phyloP scores from a whole-genome alignment of 1,140 invertebrate genomes.

The Drosophila santomea region DNA sequence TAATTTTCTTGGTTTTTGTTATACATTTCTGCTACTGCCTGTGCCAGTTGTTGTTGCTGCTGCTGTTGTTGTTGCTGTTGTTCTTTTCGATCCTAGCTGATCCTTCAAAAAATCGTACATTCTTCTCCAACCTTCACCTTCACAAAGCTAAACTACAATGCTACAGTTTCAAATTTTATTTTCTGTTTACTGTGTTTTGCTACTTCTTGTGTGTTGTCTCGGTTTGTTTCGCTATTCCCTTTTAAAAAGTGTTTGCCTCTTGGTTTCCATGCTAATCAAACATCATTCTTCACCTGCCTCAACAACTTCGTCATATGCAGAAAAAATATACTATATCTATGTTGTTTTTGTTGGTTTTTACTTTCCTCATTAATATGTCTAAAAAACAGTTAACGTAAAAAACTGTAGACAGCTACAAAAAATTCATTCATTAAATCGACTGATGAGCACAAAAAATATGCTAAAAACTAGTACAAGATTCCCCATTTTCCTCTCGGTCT shows the following conservation, averaged over 20 bases:
- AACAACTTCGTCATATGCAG: slow-evolving; percentile 37
- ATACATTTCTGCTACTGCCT: slow-evolving; percentile 52
- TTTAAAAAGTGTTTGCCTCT: slow-evolving; percentile 74
- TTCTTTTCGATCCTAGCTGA: slow-evolving; percentile 16
- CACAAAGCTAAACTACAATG: slow-evolving; percentile 64
- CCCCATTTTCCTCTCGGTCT: slow-evolving; percentile 15
- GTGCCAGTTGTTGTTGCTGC: slow-evolving; percentile 41
- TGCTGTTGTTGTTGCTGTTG: slow-evolving; percentile 22
- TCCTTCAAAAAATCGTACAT: slow-evolving; percentile 41
- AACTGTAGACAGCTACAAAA: slow-evolving; percentile 82
- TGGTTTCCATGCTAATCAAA: slow-evolving; percentile 49
- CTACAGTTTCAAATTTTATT: slow-evolving; percentile 59
- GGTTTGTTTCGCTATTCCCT: slow-evolving; percentile 46
- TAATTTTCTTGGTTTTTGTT: slow-evolving; percentile 39
- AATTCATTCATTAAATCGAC: slow-evolving; percentile 76
- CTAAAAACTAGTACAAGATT: slow-evolving; percentile 79
- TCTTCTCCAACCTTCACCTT: slow-evolving; percentile 31
- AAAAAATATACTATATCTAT: slow-evolving; percentile 60
- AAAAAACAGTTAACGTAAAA: slow-evolving; percentile 79
- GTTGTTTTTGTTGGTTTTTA: slow-evolving; percentile 42
- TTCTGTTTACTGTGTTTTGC: slow-evolving; percentile 33
- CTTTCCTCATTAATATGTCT: slow-evolving; percentile 52
- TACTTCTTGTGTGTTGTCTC: slow-evolving; percentile 42
- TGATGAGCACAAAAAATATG: slow-evolving; percentile 83
- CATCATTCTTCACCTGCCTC: slow-evolving; percentile 4